Base-by-base conservation (phyloP, 2,888 invertebrate species). In the Sepiola atlantica region DNA sequence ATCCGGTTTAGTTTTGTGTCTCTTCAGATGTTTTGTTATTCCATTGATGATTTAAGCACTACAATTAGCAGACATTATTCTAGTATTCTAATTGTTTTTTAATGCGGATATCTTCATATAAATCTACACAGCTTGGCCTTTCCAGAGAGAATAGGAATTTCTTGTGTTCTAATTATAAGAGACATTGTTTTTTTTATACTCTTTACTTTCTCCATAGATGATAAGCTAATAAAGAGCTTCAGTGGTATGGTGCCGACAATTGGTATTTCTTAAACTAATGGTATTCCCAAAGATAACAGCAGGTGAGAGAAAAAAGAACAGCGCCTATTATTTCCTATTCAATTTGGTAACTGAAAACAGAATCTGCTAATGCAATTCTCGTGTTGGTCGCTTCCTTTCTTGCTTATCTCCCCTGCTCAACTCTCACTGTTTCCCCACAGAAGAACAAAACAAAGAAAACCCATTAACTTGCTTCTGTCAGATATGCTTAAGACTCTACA, bases 291-390 rank as follows among this genome's bases (percentile, higher is more conserved):
- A 77, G 77, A 77, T 77, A 77, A 14, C 77, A 77, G 77, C 77
- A 32, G 77, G 77, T 77, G 77, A n/a, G n/a, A 77, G 77, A 77
- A 77, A 77, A 77, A 77, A 61, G 61, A 61, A 61, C 14, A 77
- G 77, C n/a, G n/a, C n/a, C n/a, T 77, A 77, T 77, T 77, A 32
- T 77, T 77, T 77, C 77, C 77, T 77, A 77, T 77, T 77, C n/a
- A 77, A 77, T 18, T 77, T 77, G 77, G 32, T 77, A 18, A 77
- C n/a, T 77, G 77, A 77, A 77, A n/a, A 77, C 45, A 77, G 77
- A n/a, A 77, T n/a, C 77, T n/a, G n/a, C 77, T 77, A 77, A 77
- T 77, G 77, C n/a, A 32, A 77, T 77, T 77, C 77, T 77, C n/a
- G n/a, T 77, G 77, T 77, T 77, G 77, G 77, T 14, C n/a, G 77